Base-by-base conservation (phyloP, 2,888 invertebrate species). In the Anagyrus pseudococci region DNA sequence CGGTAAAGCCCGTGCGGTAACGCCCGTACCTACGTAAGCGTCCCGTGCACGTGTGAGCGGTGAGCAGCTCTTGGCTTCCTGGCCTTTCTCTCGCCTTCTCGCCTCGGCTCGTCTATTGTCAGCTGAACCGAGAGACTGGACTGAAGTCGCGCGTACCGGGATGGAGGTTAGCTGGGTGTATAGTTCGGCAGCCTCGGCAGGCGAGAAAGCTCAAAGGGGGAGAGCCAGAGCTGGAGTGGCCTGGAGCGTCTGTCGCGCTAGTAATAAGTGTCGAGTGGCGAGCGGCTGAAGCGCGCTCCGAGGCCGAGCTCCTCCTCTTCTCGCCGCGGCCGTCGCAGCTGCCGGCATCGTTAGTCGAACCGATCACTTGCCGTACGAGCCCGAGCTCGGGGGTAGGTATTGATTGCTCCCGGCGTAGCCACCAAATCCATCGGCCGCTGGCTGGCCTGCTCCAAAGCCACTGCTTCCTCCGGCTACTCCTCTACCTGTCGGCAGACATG, bases 321-420 rank as follows among this genome's bases (percentile, higher is more conserved):
- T 33, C 33, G 33, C 33, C 33, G 6, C 33, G 7, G 40, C n/a
- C 40, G 40, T n/a, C n/a, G 40, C 40, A 7, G 29, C 29, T 29
- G 29, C 29, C 10, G 29, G 6, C 29, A 29, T 7, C 10, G 6
- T 10, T 10, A 29, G n/a, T n/a, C 13, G 41, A n/a, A 4, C 13
- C 20, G 44, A 22, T 77, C 73, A 78, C 73, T 80, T 78, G 71
- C 75, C 75, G 70, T 75, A 79, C 72, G 68, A 72, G 68, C 68
- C 70, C 10, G 55, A 37, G 66, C 73, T 73, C 23, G 80, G 76
- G 58, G 79, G 78, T 67, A 78, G 71, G 71, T 79, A 80, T 72
- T 78, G 80, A 77, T 79, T 79, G 37, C 62, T 63, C 44, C 69
- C 68, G 40, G 59, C 64, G 43, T 62, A 64, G 62, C 68, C 64